These are phyloP conservation scores for Macrosteles quadrilineatus DNA, from an alignment of 1,140 invertebrate species.

Conservation along the genomic window DNA sequence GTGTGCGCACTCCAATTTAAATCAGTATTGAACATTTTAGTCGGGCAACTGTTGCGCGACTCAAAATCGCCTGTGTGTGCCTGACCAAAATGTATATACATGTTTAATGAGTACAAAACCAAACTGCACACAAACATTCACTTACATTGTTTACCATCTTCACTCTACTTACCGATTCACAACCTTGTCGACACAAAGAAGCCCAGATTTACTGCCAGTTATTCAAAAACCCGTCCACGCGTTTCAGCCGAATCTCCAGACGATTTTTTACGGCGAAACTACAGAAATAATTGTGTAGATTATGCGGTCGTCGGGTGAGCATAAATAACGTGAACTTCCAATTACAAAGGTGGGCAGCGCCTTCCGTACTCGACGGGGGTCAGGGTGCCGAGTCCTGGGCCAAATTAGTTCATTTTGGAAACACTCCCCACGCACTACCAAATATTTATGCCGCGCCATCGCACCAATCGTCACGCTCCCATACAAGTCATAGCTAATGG, in stretches of 20 bases:
- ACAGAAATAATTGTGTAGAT: constrained; percentile 32
- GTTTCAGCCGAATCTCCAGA: neutral
- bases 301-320: constrained; percentile 24
- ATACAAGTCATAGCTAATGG: constrained; percentile 6
- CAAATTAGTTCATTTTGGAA: constrained; percentile 27
- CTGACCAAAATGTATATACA: no score
- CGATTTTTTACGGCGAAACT: constrained; percentile 23
- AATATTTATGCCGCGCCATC: neutral
- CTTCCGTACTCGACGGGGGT: constrained; percentile 32
- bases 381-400: neutral
- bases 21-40: no score
- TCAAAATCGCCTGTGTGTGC: no score
- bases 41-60: no score
- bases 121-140: no score
- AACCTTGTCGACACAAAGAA: constrained; percentile 14
- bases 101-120: no score
- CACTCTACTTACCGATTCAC: no score
- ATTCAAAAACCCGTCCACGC: constrained; percentile 15
- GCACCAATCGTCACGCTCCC: neutral
- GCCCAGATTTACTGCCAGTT: neutral
- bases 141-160: no score
- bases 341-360: constrained; percentile 23
- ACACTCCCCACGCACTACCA: constrained; percentile 15
- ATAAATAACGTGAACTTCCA: constrained; percentile 32
- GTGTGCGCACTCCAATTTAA: no score